These are phyloP conservation scores for Onychostruthus taczanowskii DNA, from an alignment of 2,113 vertebrate genomes.

Conservation along the genomic window DNA sequence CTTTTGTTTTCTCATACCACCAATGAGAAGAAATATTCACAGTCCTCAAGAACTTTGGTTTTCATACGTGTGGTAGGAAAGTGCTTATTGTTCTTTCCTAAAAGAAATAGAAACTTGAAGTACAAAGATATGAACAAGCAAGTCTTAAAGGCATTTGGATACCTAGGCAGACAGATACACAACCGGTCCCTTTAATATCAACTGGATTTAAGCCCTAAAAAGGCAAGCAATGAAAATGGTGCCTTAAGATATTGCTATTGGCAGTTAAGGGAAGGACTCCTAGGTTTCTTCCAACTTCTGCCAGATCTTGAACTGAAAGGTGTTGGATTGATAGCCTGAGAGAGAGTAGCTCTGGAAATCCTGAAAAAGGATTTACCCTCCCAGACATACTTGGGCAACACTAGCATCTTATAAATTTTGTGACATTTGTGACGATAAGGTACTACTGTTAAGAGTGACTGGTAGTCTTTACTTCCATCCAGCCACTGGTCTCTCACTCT, in stretches of 20 bases:
- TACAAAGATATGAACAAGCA: not conserved
- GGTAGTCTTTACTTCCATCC: not conserved
- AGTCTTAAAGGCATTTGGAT: not conserved
- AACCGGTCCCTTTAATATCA: not conserved
- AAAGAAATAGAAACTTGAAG: not conserved
- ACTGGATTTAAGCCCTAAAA: not conserved
- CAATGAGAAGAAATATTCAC: not conserved
- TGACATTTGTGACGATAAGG: not conserved
- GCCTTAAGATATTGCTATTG: not conserved
- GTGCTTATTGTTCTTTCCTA: not conserved
- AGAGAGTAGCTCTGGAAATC: not conserved
- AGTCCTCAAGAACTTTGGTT: not conserved
- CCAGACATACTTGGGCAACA: not conserved
- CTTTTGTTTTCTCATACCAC: not conserved
- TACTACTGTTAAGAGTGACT: not conserved
- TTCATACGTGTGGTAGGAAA: not conserved
- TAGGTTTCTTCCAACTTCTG: not conserved
- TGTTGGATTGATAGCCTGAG: not conserved
- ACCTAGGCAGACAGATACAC: not conserved
- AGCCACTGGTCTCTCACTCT: not conserved
- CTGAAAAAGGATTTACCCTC: not conserved
- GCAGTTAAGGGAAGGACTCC: not conserved
- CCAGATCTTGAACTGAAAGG: not conserved
- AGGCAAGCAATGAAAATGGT: not conserved
- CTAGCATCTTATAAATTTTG: not conserved